Evolutionary conservation across 92 coral and sea anemone species (phyloP).

Genomic region (Hydrozoanthus gracilis): DNA sequence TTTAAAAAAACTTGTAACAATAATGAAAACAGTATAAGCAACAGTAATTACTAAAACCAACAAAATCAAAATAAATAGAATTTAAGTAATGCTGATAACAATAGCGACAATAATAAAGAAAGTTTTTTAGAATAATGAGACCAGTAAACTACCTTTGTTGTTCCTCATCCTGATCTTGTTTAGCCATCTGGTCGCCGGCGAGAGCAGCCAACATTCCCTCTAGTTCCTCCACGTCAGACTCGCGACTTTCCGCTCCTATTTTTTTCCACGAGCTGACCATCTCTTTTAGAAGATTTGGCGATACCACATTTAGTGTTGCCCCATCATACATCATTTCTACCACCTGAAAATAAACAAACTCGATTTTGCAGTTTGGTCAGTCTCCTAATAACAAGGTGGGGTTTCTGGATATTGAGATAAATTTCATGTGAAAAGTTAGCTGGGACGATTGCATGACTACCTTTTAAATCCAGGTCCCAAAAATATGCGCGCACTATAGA

Average conservation of each 20-base stretch:
- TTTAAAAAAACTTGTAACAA: background rate
- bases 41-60: background rate
- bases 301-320: conserved; percentile 2
- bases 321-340: conserved; percentile 33
- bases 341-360: background rate
- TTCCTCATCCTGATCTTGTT: conserved; percentile 36
- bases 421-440: too few species aligned
- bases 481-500: too few species aligned
- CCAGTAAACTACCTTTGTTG: conserved; percentile 1
- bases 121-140: too few species aligned
- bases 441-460: too few species aligned
- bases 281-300: conserved; percentile 16
- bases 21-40: background rate
- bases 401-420: too few species aligned
- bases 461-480: too few species aligned
- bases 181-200: conserved; percentile 24
- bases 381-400: too few species aligned
- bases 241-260: conserved; percentile 7
- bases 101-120: background rate
- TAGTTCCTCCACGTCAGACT: background rate
- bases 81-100: background rate
- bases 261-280: conserved; percentile 39
- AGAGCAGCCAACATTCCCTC: conserved; percentile 10
- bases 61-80: background rate
- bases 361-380: background rate